These are phyloP conservation scores for Petrocephalus microphthalmus DNA, from an alignment of 2,113 vertebrate species.

Conservation along the genomic window DNA sequence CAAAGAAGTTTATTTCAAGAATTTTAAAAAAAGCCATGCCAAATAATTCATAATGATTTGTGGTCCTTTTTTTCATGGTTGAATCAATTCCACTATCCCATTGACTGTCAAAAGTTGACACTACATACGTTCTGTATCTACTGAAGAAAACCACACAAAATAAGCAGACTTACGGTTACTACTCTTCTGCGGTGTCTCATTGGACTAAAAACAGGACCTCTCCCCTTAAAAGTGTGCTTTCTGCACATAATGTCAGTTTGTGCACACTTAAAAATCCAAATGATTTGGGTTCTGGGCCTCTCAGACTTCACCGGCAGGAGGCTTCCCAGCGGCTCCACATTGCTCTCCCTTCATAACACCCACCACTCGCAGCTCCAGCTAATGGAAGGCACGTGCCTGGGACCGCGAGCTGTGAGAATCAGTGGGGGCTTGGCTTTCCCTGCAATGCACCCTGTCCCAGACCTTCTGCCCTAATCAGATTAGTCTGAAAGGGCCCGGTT, in stretches of 20 bases:
- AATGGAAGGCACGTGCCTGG: neutral
- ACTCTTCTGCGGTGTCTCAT: neutral
- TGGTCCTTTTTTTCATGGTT: neutral
- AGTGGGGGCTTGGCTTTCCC: neutral
- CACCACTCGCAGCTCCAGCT: neutral
- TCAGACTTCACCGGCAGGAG: neutral
- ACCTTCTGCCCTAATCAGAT: constrained; percentile 5
- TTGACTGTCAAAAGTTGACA: neutral
- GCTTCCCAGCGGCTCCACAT: neutral
- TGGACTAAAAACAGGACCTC: neutral
- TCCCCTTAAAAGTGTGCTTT: neutral
- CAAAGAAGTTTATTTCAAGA: neutral
- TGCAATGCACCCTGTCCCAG: neutral
- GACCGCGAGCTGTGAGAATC: neutral
- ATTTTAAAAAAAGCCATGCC: neutral
- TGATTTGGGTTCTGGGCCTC: neutral
- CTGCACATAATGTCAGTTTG: neutral
- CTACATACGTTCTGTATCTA: neutral
- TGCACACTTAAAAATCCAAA: neutral
- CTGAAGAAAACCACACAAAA: neutral
- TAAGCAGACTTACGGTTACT: neutral
- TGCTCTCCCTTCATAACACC: neutral
- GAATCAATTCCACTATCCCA: neutral
- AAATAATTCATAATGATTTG: neutral
- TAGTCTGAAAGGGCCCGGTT: constrained; percentile 10